Percentiles rank a stretch among this genome's conserved stretches.
Evolutionary conservation across 2,888 invertebrate genomes (phyloP).

Genomic region (Schizotus pectinicornis): DNA sequence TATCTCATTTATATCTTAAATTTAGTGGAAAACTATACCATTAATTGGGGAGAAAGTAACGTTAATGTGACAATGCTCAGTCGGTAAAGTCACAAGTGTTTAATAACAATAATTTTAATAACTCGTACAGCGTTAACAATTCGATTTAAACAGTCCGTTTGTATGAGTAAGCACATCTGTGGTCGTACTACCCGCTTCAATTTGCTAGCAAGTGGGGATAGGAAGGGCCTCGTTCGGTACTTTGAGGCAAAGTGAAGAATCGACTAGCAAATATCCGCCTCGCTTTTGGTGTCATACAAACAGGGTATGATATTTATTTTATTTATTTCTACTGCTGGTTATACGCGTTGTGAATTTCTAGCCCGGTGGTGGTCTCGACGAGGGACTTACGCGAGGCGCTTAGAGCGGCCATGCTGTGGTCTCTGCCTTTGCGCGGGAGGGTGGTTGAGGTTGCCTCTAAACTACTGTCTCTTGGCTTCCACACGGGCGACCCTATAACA

Average conservation of each 20-base stretch:
- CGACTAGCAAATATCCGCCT: constrained; percentile 1
- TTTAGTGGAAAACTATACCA: constrained; percentile 12
- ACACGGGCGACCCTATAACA: constrained; percentile 95
- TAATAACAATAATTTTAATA: constrained; percentile 44
- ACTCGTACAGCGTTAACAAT: constrained; percentile 44
- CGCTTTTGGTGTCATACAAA: constrained; percentile 24
- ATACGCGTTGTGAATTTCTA: constrained; percentile 58
- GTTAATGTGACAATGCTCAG: constrained; percentile 41
- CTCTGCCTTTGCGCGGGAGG: constrained; percentile 68
- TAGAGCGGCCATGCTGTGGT: constrained; percentile 58
- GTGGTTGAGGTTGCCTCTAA: constrained; percentile 66
- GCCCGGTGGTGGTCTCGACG: constrained; percentile 60
- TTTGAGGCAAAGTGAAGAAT: no score
- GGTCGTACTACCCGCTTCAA: neutral
- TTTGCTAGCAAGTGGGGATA: constrained; percentile 15
- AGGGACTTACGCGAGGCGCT: constrained; percentile 67
- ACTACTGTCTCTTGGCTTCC: constrained; percentile 92
- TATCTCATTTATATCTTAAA: constrained; percentile 9
- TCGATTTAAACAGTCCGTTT: constrained; percentile 37
- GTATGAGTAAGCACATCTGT: constrained; percentile 10
- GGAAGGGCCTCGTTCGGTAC: no score
- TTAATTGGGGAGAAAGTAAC: constrained; percentile 12
- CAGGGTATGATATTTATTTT: constrained; percentile 24
- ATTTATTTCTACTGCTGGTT: constrained; percentile 49
- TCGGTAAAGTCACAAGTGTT: constrained; percentile 44